Conservation (phyloP, 2,888 invertebrate genomes). For the Phasia obesa region DNA sequence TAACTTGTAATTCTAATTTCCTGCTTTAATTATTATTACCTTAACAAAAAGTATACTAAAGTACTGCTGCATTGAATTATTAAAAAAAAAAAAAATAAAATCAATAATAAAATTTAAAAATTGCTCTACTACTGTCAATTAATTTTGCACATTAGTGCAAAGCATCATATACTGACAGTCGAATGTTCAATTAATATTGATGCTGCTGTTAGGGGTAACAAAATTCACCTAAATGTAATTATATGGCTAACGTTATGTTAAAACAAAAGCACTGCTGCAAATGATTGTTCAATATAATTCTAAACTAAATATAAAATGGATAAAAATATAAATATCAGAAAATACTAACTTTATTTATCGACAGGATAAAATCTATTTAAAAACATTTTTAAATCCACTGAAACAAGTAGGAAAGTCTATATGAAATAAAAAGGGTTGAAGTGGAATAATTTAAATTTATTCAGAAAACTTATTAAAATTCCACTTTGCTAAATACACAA, state of each 20-base stretch:
- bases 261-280: slow-evolving; percentile 5
- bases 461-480: no score
- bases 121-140: neutral
- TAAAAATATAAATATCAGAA: slow-evolving; percentile 22
- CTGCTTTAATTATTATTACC: no score
- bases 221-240: slow-evolving; percentile 32
- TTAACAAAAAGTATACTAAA: no score
- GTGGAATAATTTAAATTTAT: neutral
- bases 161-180: neutral
- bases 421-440: neutral
- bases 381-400: neutral
- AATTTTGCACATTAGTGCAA: neutral
- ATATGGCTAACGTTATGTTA: slow-evolving; percentile 19
- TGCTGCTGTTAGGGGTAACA: neutral
- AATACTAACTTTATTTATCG: neutral
- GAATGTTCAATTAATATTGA: slow-evolving; percentile 18
- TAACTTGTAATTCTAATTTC: no score
- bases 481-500: no score
- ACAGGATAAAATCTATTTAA: slow-evolving; percentile 19
- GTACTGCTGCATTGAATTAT: no score
- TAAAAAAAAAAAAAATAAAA: neutral
- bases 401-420: neutral
- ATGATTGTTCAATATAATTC: slow-evolving; percentile 24
- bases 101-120: neutral
- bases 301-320: slow-evolving; percentile 13